These are phyloP conservation scores for Smittia sp. DNA, from an alignment of 2,888 invertebrate species.

Conservation along the genomic window DNA sequence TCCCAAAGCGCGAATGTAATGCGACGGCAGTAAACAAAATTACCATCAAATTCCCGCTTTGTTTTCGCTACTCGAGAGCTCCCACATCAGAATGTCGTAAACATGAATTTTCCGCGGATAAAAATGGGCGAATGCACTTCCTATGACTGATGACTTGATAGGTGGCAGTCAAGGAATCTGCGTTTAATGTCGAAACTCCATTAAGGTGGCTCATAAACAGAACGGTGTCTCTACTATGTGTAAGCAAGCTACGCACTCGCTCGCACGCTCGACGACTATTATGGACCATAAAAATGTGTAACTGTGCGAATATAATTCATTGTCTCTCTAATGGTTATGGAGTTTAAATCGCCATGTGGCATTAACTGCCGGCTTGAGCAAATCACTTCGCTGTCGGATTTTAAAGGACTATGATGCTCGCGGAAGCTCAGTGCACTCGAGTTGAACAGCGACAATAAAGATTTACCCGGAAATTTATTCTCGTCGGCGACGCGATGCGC, in stretches of 20 bases:
- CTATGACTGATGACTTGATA: conserved; percentile 10
- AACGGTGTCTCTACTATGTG: conserved; percentile 5
- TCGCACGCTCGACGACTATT: conserved; percentile 4
- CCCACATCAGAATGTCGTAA: conserved; percentile 6
- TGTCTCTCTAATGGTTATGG: conserved; percentile 9
- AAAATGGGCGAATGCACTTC: conserved; percentile 24
- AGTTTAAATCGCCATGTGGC: conserved; percentile 9
- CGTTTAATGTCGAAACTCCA: conserved; percentile 28
- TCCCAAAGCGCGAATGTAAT: neutral
- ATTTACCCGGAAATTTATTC: too few relatives aligned
- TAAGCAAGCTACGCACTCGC: neutral
- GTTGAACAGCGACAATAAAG: too few relatives aligned
- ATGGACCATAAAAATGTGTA: conserved; percentile 12
- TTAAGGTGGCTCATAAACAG: conserved; percentile 14
- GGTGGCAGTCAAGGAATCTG: neutral
- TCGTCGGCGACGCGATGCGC: too few relatives aligned
- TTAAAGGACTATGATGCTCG: too few relatives aligned
- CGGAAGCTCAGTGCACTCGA: too few relatives aligned
- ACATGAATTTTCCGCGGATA: neutral
- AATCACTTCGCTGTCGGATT: too few relatives aligned
- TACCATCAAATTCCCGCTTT: neutral
- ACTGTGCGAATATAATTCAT: conserved; percentile 12
- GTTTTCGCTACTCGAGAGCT: neutral
- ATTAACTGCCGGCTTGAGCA: neutral
- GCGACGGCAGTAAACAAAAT: conserved; percentile 4